Evolutionary conservation across 2,888 invertebrate species (phyloP), one percentile per base, ranked within the genome.

Genomic region (Malachius bipustulatus): DNA sequence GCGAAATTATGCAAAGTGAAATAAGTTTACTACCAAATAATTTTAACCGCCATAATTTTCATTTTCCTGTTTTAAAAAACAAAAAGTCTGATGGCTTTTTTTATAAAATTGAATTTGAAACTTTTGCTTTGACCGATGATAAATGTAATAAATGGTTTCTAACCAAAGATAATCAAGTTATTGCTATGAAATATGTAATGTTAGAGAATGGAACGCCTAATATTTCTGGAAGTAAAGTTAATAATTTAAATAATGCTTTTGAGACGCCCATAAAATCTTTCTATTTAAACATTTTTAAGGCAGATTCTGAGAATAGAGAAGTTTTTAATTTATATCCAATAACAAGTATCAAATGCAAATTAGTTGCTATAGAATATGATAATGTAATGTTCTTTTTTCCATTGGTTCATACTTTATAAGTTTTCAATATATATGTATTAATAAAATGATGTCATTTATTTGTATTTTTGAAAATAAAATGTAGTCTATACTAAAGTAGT

Each of bases 131-230:
- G 8, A 6, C 16, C 27, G 11, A 16, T 11, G 26, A 41, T 26
- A 16, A 15, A 14, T 6, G 16, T 27, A 33, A 47, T 37, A 45
- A 44, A 38, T 46, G 47, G 48, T 47, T 48, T 41, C 34, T 46
- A 26, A 46, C 47, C 30, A 33, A 33, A 12, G 28, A 42, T 19
- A 38, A 40, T 41, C 32, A 46, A 36, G 36, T 47, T 36, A 39
- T 46, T 12, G 27, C 24, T 26, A 33, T 43, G 30, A 35, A 39
- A 34, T 35, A 47, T 39, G 40, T 16, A 13, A 26, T 32, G 33
- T n/a, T 42, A 34, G 11, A 34, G 16, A 30, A 46, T 27, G 36
- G 29, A 42, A 26, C 30, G 24, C 16, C 24, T 9, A 26, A 32
- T 13, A 40, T 43, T 40, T 42, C 16, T 28, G 37, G 43, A 6